These are phyloP conservation scores for Thaleichthys pacificus DNA, from an alignment of 2,797 vertebrate genomes.

Conservation along the genomic window DNA sequence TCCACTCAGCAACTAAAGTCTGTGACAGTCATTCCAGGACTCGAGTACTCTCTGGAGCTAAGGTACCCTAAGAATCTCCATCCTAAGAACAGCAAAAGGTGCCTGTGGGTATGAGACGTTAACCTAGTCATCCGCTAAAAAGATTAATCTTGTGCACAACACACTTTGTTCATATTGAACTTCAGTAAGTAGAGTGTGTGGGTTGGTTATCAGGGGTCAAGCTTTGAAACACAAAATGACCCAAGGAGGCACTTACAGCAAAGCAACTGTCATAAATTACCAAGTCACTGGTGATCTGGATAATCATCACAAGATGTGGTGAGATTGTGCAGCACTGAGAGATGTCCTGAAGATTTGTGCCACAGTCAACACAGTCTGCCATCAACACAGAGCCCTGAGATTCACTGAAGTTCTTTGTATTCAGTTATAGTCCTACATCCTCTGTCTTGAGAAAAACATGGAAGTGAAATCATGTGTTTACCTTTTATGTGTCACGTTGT, in stretches of 20 bases:
- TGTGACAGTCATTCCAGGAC: slow-evolving; percentile 18
- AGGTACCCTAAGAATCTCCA: not conserved
- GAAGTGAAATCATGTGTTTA: slow-evolving; percentile 1
- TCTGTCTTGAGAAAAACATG: not conserved
- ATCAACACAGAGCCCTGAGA: too few relatives aligned
- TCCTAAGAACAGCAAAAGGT: not conserved
- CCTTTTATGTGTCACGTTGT: slow-evolving; percentile 1
- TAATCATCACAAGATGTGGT: not conserved
- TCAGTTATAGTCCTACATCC: not conserved
- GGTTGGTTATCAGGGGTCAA: slow-evolving; percentile 1
- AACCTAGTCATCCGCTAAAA: not conserved
- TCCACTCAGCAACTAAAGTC: slow-evolving; percentile 30
- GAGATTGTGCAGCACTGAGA: not conserved
- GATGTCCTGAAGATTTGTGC: not conserved
- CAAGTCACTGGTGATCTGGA: not conserved
- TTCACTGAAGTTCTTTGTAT: too few relatives aligned
- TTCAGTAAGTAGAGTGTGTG: not conserved
- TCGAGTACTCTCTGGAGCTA: not conserved
- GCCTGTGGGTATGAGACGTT: not conserved
- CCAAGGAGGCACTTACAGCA: slow-evolving; percentile 6
- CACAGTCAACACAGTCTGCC: not conserved
- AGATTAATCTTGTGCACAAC: not conserved
- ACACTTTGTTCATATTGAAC: not conserved
- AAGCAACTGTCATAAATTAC: not conserved
- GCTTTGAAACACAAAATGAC: not conserved